Conservation (phyloP, 2,888 invertebrate genomes). For the Phortica okadai region DNA sequence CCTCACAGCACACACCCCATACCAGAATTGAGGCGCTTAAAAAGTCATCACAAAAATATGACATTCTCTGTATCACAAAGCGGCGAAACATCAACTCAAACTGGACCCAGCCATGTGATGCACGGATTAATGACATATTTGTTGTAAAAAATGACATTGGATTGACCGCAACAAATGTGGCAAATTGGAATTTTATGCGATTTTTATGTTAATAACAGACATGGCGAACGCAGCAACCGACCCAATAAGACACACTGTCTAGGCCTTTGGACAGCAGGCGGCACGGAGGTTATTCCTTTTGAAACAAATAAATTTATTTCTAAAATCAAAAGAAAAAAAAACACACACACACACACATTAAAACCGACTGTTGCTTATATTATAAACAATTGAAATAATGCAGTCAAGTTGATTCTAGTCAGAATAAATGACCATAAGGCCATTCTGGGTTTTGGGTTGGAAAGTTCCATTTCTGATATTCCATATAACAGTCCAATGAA, state of each 20-base stretch:
- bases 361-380: neutral
- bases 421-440: neutral
- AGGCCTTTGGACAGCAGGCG: constrained; percentile 35
- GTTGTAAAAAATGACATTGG: constrained; percentile 42
- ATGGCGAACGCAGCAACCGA: neutral
- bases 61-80: constrained; percentile 41
- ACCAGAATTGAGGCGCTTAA: constrained; percentile 47
- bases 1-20: neutral
- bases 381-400: neutral
- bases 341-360: too few species aligned
- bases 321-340: constrained; percentile 12
- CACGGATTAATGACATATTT: constrained; percentile 33
- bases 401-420: too few species aligned
- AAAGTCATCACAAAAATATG: constrained; percentile 63
- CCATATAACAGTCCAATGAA: constrained; percentile 35
- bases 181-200: constrained; percentile 72
- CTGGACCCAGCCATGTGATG: constrained; percentile 24
- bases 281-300: neutral
- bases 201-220: constrained; percentile 68
- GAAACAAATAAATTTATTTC: neutral
- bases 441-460: neutral
- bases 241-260: constrained; percentile 44
- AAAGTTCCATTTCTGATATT: neutral
- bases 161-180: constrained; percentile 71
- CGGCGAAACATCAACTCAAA: neutral